phyloP scores from a whole-genome alignment of 1,140 invertebrate genomes.

The Macrobrachium rosenbergii region DNA sequence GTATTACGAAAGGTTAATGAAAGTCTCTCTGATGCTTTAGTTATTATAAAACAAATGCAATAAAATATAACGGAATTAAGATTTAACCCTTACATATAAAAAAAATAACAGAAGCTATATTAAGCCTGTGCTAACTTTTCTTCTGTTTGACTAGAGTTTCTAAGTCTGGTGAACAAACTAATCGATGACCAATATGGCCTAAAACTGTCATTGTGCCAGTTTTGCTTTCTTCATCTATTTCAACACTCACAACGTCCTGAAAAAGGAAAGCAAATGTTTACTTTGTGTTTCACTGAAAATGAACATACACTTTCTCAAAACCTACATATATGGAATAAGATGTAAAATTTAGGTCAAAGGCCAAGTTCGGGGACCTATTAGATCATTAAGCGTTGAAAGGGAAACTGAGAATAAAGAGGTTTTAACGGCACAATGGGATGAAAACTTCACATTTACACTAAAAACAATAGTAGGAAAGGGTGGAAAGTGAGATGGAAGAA shows the following conservation, averaged over 20 bases:
- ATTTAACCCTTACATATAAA: neutral
- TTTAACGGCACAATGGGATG: too few relatives aligned
- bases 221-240: conserved; percentile 51
- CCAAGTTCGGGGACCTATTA: too few relatives aligned
- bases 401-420: neutral
- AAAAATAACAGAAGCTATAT: conserved; percentile 7
- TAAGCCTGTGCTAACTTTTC: conserved; percentile 36
- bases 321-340: too few relatives aligned
- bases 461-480: too few relatives aligned
- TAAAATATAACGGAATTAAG: neutral
- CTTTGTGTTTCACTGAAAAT: neutral
- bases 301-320: neutral
- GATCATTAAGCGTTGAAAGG: neutral
- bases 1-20: neutral
- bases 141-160: conserved; percentile 51
- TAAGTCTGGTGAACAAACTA: conserved; percentile 49
- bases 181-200: conserved; percentile 46
- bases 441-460: too few relatives aligned
- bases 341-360: too few relatives aligned
- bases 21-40: conserved; percentile 20
- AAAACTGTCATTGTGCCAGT: conserved; percentile 47
- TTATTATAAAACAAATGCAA: conserved; percentile 1
- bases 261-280: neutral
- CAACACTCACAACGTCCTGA: conserved; percentile 54
- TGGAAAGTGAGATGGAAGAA: too few relatives aligned